A percentile compares a stretch with the other conserved stretches of the same genome.
These are phyloP conservation scores for Papilio xuthus DNA, from an alignment of 1,140 invertebrate species.

Conservation along the genomic window DNA sequence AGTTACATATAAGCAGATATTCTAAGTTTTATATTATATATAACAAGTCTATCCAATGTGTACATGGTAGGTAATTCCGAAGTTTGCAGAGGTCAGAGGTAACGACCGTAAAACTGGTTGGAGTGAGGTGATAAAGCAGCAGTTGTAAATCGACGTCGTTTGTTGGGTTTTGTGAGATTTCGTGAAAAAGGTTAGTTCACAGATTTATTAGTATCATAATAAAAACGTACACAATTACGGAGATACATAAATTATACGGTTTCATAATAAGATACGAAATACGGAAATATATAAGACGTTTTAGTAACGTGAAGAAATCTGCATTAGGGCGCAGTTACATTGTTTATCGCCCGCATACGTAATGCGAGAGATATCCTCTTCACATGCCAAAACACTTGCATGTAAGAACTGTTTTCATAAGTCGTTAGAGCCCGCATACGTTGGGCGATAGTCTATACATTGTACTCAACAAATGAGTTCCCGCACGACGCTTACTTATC, in stretches of 20 bases:
- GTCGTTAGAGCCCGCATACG: too few relatives aligned
- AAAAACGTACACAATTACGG: background rate
- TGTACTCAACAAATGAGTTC: too few relatives aligned
- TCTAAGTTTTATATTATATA: background rate
- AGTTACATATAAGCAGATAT: background rate
- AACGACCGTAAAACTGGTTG: background rate
- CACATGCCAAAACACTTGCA: too few relatives aligned
- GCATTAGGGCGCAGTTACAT: too few relatives aligned
- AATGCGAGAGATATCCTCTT: too few relatives aligned
- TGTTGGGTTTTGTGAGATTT: conserved; percentile 17
- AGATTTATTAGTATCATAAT: conserved; percentile 23
- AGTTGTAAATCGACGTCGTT: conserved; percentile 21
- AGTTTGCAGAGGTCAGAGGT: conserved; percentile 14
- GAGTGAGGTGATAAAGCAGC: background rate
- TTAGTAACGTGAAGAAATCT: too few relatives aligned
- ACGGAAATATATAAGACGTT: too few relatives aligned
- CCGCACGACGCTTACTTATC: too few relatives aligned
- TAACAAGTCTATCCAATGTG: background rate
- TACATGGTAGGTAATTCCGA: background rate
- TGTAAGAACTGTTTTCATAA: too few relatives aligned
- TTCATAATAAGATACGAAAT: background rate
- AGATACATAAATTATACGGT: background rate
- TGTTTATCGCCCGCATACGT: too few relatives aligned
- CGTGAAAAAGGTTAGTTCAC: conserved; percentile 8
- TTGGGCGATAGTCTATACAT: too few relatives aligned